Percentiles rank a stretch among this genome's conserved stretches.
Evolutionary conservation across 2,113 vertebrate genomes (phyloP).

Genomic region (Cephalopholis sonnerati): DNA sequence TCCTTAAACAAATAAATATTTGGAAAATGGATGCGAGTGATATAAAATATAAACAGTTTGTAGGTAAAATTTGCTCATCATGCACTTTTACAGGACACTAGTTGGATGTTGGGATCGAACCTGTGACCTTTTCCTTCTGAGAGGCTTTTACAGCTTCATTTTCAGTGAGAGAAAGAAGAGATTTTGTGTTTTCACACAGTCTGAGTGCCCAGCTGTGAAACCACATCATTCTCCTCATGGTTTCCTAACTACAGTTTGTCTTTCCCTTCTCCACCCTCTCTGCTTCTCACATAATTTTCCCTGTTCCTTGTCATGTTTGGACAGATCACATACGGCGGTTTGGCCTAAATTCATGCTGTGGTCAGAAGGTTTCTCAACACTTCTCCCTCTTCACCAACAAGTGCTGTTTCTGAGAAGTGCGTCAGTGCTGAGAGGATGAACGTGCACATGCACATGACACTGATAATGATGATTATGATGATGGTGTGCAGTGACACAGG

Average conservation of each 20-base stretch:
- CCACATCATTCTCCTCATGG: slow-evolving; percentile 50
- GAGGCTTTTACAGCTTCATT: background rate
- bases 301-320: slow-evolving; percentile 57
- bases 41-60: background rate
- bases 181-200: slow-evolving; percentile 15
- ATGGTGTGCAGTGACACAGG: background rate
- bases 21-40: background rate
- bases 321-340: slow-evolving; percentile 58
- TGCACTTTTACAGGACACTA: background rate
- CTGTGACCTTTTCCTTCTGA: slow-evolving; percentile 1
- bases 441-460: background rate
- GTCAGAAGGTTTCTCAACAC: slow-evolving; percentile 60
- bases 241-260: slow-evolving; percentile 49
- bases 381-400: slow-evolving; percentile 8
- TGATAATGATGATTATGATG: slow-evolving; percentile 3
- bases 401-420: slow-evolving; percentile 52
- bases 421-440: slow-evolving; percentile 10
- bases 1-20: background rate
- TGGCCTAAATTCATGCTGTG: slow-evolving; percentile 38
- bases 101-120: background rate
- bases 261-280: slow-evolving; percentile 51
- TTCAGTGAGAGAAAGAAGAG: background rate
- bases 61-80: background rate
- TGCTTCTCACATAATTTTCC: slow-evolving; percentile 24
- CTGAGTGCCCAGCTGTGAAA: slow-evolving; percentile 58